phyloP scores from a whole-genome alignment of 2,888 invertebrate species.

The Norana najaformis region DNA sequence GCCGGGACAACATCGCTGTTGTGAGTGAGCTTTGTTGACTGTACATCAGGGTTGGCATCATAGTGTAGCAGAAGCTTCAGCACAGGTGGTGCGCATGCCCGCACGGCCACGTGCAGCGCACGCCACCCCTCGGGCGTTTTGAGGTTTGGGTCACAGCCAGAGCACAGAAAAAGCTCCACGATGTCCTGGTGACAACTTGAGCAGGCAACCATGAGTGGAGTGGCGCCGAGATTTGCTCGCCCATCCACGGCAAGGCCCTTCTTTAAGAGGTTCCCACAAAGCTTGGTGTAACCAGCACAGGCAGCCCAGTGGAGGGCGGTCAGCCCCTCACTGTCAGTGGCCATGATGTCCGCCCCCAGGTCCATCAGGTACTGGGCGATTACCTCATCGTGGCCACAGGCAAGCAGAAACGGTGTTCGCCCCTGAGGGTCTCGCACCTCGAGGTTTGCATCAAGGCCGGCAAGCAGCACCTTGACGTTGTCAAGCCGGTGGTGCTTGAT shows the following conservation, averaged over 20 bases:
- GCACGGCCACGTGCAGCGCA: slow-evolving; percentile 47
- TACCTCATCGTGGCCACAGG: slow-evolving; percentile 44
- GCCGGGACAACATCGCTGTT: slow-evolving; percentile 46
- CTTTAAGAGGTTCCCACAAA: slow-evolving; percentile 40
- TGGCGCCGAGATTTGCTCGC: slow-evolving; percentile 45
- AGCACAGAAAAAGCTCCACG: slow-evolving; percentile 35
- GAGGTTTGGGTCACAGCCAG: slow-evolving; percentile 41
- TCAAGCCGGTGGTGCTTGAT: slow-evolving; percentile 41
- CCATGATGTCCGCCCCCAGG: slow-evolving; percentile 40
- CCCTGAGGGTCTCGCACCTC: slow-evolving; percentile 42
- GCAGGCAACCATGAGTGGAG: slow-evolving; percentile 48
- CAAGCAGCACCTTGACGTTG: slow-evolving; percentile 44
- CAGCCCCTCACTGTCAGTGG: slow-evolving; percentile 43
- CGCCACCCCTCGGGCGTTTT: slow-evolving; percentile 48
- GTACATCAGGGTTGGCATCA: slow-evolving; percentile 42
- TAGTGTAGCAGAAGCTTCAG: slow-evolving; percentile 38
- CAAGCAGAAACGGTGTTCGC: slow-evolving; percentile 43
- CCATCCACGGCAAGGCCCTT: slow-evolving; percentile 38
- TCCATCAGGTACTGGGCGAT: slow-evolving; percentile 44
- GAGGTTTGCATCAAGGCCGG: slow-evolving; percentile 39
- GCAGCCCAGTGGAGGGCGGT: slow-evolving; percentile 47
- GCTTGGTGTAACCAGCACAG: slow-evolving; percentile 40
- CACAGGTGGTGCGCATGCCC: slow-evolving; percentile 42
- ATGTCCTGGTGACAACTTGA: slow-evolving; percentile 41
- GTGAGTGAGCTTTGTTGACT: slow-evolving; percentile 43